These are phyloP conservation scores for Tupaia tana DNA, from an alignment of 2,113 vertebrate genomes.

Conservation along the genomic window DNA sequence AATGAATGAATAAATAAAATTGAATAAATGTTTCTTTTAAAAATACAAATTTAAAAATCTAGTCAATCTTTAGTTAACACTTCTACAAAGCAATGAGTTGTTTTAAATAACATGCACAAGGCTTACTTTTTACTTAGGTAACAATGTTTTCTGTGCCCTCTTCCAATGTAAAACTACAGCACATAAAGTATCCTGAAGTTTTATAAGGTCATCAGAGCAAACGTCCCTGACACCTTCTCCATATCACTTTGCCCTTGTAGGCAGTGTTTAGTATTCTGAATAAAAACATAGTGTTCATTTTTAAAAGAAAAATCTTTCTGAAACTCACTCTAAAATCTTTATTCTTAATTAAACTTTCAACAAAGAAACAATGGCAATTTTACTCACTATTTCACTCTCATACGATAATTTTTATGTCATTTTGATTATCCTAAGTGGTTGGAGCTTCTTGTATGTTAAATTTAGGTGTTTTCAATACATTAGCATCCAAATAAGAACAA, in stretches of 20 bases:
- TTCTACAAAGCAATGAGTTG: not conserved
- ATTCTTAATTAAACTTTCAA: slow-evolving; percentile 43
- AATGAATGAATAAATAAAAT: no score
- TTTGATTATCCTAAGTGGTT: not conserved
- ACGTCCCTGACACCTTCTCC: not conserved
- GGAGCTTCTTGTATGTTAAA: not conserved
- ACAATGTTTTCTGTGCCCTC: not conserved
- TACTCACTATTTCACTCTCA: not conserved
- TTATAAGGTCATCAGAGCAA: not conserved
- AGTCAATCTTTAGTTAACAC: not conserved
- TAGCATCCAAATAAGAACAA: not conserved
- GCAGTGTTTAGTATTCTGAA: not conserved
- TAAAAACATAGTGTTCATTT: not conserved
- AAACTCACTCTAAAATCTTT: not conserved
- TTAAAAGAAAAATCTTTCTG: not conserved
- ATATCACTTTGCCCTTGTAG: not conserved
- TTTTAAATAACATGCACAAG: slow-evolving; percentile 16
- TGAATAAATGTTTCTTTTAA: not conserved
- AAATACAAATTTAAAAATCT: not conserved
- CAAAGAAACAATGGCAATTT: not conserved
- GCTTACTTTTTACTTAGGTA: not conserved
- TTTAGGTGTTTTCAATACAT: not conserved
- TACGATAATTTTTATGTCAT: not conserved
- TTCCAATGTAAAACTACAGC: not conserved
- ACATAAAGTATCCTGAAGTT: not conserved